These are phyloP conservation scores for Arrhopalites spinosus DNA, from an alignment of 2,888 invertebrate genomes.

Conservation along the genomic window DNA sequence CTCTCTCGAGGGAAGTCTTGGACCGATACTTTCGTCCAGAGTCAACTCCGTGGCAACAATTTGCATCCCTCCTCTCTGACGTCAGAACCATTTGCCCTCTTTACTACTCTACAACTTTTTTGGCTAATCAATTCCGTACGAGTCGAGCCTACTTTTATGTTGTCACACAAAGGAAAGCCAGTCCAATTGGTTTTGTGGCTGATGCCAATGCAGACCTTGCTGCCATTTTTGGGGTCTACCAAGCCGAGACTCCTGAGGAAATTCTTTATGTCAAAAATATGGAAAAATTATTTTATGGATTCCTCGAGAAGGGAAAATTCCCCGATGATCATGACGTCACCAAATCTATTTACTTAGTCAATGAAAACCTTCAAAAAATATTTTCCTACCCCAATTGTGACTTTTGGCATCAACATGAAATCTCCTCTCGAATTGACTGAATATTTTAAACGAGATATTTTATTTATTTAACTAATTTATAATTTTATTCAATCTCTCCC, in stretches of 20 bases:
- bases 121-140: conserved; percentile 33
- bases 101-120: conserved; percentile 65
- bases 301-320: conserved; percentile 72
- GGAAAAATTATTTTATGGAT: conserved; percentile 81
- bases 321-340: conserved; percentile 44
- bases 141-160: conserved; percentile 74
- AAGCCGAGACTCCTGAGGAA: conserved; percentile 73
- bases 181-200: conserved; percentile 58
- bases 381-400: conserved; percentile 73
- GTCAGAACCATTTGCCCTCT: conserved; percentile 80
- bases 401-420: conserved; percentile 74
- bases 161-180: conserved; percentile 64
- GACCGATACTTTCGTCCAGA: conserved; percentile 47
- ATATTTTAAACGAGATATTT: neutral
- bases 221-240: conserved; percentile 78
- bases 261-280: conserved; percentile 76
- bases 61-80: conserved; percentile 76
- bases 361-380: conserved; percentile 50
- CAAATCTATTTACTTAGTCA: conserved; percentile 48
- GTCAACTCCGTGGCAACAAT: conserved; percentile 60
- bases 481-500: neutral
- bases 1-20: conserved; percentile 41
- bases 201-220: conserved; percentile 73
- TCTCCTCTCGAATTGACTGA: conserved; percentile 77
- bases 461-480: neutral